Conservation (phyloP, 1,140 invertebrate genomes). For the Zaprionus lachaisei region DNA sequence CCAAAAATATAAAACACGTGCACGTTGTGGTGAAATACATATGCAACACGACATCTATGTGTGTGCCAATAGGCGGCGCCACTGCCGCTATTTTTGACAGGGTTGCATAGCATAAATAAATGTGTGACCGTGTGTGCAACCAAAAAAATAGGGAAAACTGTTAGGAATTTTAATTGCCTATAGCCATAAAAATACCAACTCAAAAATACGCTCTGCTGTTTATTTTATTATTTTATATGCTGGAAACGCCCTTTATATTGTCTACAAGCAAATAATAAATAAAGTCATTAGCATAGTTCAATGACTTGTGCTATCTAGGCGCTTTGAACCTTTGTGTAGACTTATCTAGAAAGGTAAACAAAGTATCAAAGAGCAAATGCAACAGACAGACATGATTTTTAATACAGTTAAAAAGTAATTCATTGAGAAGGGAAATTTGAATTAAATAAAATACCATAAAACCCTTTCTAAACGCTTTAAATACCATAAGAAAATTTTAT, state of each 20-base stretch:
- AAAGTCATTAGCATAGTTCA: slow-evolving; percentile 14
- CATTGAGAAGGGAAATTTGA: not conserved
- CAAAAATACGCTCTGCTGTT: not conserved
- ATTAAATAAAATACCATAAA: not conserved
- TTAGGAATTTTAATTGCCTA: slow-evolving; percentile 2
- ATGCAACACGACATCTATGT: not conserved
- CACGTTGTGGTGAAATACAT: not conserved
- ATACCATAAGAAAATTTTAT: not conserved
- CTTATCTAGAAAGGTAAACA: slow-evolving; percentile 31
- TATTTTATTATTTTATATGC: not conserved
- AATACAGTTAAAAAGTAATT: not conserved
- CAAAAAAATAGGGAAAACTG: not conserved
- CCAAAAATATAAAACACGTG: slow-evolving; percentile 33
- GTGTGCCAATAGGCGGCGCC: slow-evolving; percentile 39
- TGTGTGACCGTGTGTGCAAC: slow-evolving; percentile 20
- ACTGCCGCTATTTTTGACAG: slow-evolving; percentile 17
- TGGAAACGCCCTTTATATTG: slow-evolving; percentile 1
- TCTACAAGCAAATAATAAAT: not conserved
- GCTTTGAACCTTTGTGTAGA: not conserved
- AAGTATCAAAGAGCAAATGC: not conserved
- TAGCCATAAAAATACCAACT: not conserved
- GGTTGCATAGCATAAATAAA: slow-evolving; percentile 16
- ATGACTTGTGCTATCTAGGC: slow-evolving; percentile 22
- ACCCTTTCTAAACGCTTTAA: not conserved
- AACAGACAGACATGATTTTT: not conserved